Evolutionary conservation across 2,888 invertebrate genomes (phyloP), one percentile per base, ranked within the genome.

Genomic region (Melipona bicolor): DNA sequence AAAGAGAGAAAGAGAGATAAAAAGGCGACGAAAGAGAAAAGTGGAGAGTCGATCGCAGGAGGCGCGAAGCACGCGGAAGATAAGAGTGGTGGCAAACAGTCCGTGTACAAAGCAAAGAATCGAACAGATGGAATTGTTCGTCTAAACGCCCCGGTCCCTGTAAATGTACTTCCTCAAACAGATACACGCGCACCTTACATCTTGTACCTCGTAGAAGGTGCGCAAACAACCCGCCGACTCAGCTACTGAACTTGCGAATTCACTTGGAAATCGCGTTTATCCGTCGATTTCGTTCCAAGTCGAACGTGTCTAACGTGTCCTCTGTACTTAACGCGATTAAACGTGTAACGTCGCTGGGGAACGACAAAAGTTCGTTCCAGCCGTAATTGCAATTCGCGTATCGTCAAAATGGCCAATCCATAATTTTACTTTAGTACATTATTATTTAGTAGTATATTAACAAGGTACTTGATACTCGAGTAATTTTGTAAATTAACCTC

Each of bases 61-160:
- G 62, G 62, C 32, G 64, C 27, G 61, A 73, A 62, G 62, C n/a
- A 62, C 50, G 61, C 61, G 49, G 27, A 4, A 50, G 61, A 49
- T 49, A 61, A 72, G 72, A 72, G 72, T 32, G 15, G 17, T 17
- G 21, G 24, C 50, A 64, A 74, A 64, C 64, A 64, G n/a, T 4
- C 74, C 74, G 50, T 52, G 64, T 24, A 52, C 52, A 74, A 62
- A 73, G 73, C 62, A 73, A 74, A 64, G 74, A 74, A 74, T 74
- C 74, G 64, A 64, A 52, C 64, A 27, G 52, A 74, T 64, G 32
- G 64, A 62, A 64, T 64, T 64, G 62, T 64, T 52, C 21, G 50
- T 4, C 36, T 52, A 74, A 74, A 74, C 74, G 52, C 36, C 11
- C n/a, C 5, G 36, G 17, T 52, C 64, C 36, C 52, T 64, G 64